Evolutionary conservation across 2,888 invertebrate genomes (phyloP).

Genomic region (Orthosia incerta): DNA sequence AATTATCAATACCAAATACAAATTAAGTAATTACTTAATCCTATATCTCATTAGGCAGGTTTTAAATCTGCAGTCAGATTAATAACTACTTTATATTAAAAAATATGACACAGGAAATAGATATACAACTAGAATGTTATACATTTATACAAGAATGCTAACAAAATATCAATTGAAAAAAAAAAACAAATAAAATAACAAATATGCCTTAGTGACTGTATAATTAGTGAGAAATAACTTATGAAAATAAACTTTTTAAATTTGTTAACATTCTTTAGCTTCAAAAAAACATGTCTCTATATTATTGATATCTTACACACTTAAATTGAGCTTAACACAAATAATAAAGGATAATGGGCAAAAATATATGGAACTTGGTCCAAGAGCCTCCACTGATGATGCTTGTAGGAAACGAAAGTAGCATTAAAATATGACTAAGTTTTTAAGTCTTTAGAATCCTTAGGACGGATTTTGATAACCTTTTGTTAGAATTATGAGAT

Average conservation of each 20-base stretch:
- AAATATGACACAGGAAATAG: conserved; percentile 10
- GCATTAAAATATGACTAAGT: too few species aligned
- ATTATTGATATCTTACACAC: conserved; percentile 14
- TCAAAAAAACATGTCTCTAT: conserved; percentile 1
- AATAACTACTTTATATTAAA: conserved; percentile 3
- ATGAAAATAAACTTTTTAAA: too few species aligned
- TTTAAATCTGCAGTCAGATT: conserved; percentile 45
- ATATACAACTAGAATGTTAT: not conserved
- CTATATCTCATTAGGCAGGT: conserved; percentile 33
- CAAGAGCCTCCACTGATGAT: too few species aligned
- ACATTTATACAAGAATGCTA: not conserved
- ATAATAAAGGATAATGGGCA: too few species aligned
- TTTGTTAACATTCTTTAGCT: not conserved
- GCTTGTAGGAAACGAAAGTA: too few species aligned
- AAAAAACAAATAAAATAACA: not conserved
- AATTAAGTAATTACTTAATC: conserved; percentile 27
- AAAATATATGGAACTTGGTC: too few species aligned
- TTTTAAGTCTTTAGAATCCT: too few species aligned
- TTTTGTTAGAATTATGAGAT: too few species aligned
- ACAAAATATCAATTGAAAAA: conserved; percentile 9
- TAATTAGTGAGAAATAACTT: not conserved
- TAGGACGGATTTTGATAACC: too few species aligned
- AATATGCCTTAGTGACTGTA: too few species aligned
- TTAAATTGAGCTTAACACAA: not conserved
- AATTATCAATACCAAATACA: conserved; percentile 48